Conservation (phyloP, 2,113 vertebrate genomes). For the Serilophus lunatus region DNA sequence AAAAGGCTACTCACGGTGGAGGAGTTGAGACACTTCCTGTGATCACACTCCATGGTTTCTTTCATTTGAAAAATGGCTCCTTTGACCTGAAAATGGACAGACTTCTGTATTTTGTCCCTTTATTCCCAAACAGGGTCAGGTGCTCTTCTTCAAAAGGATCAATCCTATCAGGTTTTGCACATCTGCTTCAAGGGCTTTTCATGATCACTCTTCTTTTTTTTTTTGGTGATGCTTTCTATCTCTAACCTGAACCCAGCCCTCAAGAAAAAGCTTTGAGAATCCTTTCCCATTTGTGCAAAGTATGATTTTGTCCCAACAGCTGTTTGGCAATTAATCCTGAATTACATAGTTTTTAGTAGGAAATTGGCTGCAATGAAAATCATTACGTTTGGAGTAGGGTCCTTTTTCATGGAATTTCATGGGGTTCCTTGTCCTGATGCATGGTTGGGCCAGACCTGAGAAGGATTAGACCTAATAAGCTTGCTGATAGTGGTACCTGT, state of each 20-base stretch:
- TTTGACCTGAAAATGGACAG: slow-evolving; percentile 70
- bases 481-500: neutral
- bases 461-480: neutral
- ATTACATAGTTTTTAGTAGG: neutral
- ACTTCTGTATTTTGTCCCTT: slow-evolving; percentile 67
- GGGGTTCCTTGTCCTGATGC: neutral
- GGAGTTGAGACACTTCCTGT: slow-evolving; percentile 12
- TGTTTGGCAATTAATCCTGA: neutral
- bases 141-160: neutral
- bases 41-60: neutral
- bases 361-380: neutral
- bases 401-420: neutral
- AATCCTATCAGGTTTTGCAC: neutral
- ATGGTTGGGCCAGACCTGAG: neutral
- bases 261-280: neutral
- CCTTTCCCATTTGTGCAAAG: neutral
- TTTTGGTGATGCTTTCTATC: neutral
- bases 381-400: neutral
- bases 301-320: neutral
- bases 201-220: neutral
- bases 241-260: neutral
- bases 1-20: neutral
- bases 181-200: neutral
- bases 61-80: neutral
- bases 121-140: neutral